Percentiles rank a stretch among this genome's conserved stretches.
Conservation (phyloP, 2,113 vertebrate genomes). For the Ophiodon elongatus region DNA sequence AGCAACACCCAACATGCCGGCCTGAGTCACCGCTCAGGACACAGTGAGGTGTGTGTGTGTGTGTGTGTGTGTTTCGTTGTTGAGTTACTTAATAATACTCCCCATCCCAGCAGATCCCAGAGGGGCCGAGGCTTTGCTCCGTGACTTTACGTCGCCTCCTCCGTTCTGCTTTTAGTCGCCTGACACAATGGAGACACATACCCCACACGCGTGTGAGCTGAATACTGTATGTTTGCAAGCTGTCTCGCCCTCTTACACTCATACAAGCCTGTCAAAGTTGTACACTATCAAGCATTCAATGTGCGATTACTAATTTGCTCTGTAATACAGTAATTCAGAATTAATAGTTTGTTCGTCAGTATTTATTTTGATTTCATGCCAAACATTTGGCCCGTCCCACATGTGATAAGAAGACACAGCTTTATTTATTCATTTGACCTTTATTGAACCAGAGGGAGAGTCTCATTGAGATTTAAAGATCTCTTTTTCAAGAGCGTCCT, state of each 20-base stretch:
- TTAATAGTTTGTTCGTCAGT: not conserved
- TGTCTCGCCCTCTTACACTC: not conserved
- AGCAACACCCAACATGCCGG: constrained; percentile 56
- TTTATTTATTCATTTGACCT: not conserved
- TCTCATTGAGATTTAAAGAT: not conserved
- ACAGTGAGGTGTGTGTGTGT: constrained; percentile 21
- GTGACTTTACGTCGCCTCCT: too few relatives aligned
- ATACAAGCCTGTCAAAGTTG: not conserved
- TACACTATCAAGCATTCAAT: too few relatives aligned
- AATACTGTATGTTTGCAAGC: constrained; percentile 21
- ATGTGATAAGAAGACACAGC: not conserved
- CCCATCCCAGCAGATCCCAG: constrained; percentile 26
- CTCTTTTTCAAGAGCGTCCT: not conserved
- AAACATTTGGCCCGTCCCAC: not conserved
- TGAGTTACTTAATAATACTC: constrained; percentile 38
- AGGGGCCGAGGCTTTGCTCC: too few relatives aligned
- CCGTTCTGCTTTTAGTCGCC: constrained; percentile 68
- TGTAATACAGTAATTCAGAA: not conserved
- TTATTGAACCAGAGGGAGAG: not conserved
- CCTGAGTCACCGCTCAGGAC: constrained; percentile 62
- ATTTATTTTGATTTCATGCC: not conserved
- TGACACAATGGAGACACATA: constrained; percentile 77
- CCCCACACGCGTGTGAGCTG: constrained; percentile 68
- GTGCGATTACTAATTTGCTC: not conserved
- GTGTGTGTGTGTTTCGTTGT: constrained; percentile 39